Evolutionary conservation across 2,113 vertebrate species (phyloP).

Genomic region (Odocoileus hemionus): DNA sequence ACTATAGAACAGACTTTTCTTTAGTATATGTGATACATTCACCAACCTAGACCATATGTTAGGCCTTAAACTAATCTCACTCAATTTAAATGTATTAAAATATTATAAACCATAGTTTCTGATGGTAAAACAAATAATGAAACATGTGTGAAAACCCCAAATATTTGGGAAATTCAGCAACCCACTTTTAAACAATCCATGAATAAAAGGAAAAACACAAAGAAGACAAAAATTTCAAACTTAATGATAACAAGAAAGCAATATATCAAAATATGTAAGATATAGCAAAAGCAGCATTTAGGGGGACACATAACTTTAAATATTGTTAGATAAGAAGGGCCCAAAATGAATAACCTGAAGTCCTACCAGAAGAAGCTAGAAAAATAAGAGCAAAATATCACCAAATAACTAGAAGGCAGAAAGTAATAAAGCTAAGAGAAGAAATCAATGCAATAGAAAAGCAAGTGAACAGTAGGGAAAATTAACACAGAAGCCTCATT

Average conservation of each 20-base stretch:
- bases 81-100: constrained; percentile 4
- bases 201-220: background rate
- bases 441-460: background rate
- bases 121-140: background rate
- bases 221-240: background rate
- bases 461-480: background rate
- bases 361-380: background rate
- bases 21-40: background rate
- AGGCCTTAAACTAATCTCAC: background rate
- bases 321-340: background rate
- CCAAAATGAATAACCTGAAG: background rate
- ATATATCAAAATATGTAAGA: background rate
- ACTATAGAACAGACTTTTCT: background rate
- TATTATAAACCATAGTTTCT: background rate
- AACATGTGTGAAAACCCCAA: background rate
- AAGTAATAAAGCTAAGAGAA: background rate
- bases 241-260: background rate
- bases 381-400: background rate
- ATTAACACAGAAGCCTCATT: background rate
- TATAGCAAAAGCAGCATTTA: background rate
- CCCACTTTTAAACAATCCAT: background rate
- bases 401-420: background rate
- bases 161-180: background rate
- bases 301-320: background rate
- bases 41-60: background rate